These are phyloP conservation scores for Bombus impatiens DNA, from an alignment of 1,140 invertebrate genomes.

Conservation along the genomic window DNA sequence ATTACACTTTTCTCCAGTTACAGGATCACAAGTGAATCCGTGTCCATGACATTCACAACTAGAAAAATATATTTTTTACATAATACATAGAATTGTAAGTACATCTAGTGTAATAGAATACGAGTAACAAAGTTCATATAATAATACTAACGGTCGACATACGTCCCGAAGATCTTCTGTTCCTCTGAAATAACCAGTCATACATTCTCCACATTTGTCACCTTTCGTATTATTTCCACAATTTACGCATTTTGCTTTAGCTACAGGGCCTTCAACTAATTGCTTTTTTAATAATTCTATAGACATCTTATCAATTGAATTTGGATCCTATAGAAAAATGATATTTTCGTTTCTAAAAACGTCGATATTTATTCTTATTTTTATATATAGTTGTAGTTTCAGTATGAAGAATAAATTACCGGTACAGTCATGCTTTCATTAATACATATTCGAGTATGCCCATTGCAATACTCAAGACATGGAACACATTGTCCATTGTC, in stretches of 20 bases:
- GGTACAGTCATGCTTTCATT: constrained; percentile 83
- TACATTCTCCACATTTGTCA: constrained; percentile 92
- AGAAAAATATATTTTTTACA: neutral
- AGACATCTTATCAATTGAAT: constrained; percentile 84
- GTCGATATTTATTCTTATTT: neutral
- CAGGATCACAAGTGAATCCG: constrained; percentile 93
- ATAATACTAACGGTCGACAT: constrained; percentile 87
- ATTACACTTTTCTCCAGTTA: constrained; percentile 96
- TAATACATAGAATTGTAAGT: neutral
- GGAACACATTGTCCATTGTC: constrained; percentile 93
- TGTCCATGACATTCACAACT: constrained; percentile 96
- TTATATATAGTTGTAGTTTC: neutral
- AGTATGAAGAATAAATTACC: constrained; percentile 64
- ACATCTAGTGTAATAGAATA: neutral
- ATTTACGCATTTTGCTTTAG: constrained; percentile 91
- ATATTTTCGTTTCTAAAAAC: neutral
- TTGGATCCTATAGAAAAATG: constrained; percentile 73
- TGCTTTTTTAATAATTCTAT: constrained; percentile 83
- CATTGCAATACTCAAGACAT: constrained; percentile 94
- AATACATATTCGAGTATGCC: constrained; percentile 92
- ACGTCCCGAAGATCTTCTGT: constrained; percentile 88
- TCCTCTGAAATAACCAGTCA: constrained; percentile 92
- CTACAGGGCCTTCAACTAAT: constrained; percentile 85
- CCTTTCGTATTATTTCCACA: constrained; percentile 94
- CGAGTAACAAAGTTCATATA: neutral